These are phyloP conservation scores for Artemisiospiza belli DNA, from an alignment of 2,113 vertebrate genomes.

Conservation along the genomic window DNA sequence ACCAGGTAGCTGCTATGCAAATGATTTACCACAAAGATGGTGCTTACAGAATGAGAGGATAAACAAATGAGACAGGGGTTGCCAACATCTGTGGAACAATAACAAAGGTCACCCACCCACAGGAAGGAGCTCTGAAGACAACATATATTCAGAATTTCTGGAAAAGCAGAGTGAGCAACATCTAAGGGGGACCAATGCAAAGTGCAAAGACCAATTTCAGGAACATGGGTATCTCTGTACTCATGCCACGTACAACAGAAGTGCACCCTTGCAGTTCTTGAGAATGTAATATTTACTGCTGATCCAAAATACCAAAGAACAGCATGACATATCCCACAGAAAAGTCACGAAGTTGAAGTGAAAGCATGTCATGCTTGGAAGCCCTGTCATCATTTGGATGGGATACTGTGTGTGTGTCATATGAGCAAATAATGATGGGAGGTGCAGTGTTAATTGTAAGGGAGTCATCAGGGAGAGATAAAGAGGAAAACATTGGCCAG, in stretches of 20 bases:
- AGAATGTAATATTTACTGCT: background rate
- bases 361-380: background rate
- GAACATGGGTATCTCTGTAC: background rate
- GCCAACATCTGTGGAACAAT: background rate
- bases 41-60: background rate
- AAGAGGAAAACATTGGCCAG: background rate
- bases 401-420: background rate
- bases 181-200: background rate
- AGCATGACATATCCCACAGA: background rate
- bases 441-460: background rate
- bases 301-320: background rate
- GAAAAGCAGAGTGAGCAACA: background rate
- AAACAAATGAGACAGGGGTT: background rate
- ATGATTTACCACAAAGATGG: background rate
- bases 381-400: background rate
- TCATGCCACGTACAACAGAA: rapidly evolving
- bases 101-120: background rate
- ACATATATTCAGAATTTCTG: background rate
- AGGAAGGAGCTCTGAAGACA: background rate
- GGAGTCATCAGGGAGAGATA: background rate
- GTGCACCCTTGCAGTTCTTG: background rate
- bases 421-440: background rate
- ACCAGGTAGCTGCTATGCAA: background rate
- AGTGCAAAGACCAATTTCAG: background rate
- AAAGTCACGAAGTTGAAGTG: background rate